Conservation (phyloP, 1,140 invertebrate genomes). For the Drosophila mayri region DNA sequence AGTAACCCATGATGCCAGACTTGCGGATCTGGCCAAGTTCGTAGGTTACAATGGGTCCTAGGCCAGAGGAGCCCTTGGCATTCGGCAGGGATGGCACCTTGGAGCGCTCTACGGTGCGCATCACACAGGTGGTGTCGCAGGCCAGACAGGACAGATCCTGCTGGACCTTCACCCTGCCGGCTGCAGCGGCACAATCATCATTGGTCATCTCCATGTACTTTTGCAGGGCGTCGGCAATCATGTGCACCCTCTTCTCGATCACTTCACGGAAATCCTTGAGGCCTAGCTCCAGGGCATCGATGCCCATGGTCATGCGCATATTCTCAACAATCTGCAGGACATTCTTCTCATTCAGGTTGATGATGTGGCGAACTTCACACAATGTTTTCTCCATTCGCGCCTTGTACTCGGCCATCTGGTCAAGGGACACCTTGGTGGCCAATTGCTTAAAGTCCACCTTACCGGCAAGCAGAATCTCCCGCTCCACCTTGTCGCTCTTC, state of each 20-base stretch:
- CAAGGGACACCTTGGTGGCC: constrained; percentile 89
- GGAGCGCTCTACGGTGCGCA: constrained; percentile 87
- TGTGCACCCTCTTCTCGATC: constrained; percentile 87
- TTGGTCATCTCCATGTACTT: constrained; percentile 81
- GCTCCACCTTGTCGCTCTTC: constrained; percentile 88
- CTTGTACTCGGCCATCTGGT: constrained; percentile 89
- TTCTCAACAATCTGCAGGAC: constrained; percentile 88
- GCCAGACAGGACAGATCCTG: constrained; percentile 90
- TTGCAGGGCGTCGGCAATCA: constrained; percentile 88
- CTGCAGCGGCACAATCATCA: constrained; percentile 89
- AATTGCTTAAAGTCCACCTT: constrained; percentile 89
- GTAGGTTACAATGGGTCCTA: constrained; percentile 89
- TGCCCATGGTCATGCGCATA: constrained; percentile 88
- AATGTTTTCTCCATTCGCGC: constrained; percentile 88
- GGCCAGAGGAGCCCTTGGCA: constrained; percentile 85
- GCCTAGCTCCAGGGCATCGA: constrained; percentile 89
- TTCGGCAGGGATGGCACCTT: constrained; percentile 85
- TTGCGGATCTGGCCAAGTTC: constrained; percentile 87
- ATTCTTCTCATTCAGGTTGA: constrained; percentile 87
- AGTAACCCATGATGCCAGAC: constrained; percentile 77
- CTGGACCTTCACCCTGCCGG: constrained; percentile 87
- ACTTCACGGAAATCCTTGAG: constrained; percentile 88
- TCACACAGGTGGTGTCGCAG: constrained; percentile 89
- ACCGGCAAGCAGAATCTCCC: constrained; percentile 89
- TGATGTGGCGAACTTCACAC: constrained; percentile 88